Evolutionary conservation across 2,113 vertebrate species (phyloP), one percentile per base, ranked within the genome.

Genomic region (Pterocles gutturalis): DNA sequence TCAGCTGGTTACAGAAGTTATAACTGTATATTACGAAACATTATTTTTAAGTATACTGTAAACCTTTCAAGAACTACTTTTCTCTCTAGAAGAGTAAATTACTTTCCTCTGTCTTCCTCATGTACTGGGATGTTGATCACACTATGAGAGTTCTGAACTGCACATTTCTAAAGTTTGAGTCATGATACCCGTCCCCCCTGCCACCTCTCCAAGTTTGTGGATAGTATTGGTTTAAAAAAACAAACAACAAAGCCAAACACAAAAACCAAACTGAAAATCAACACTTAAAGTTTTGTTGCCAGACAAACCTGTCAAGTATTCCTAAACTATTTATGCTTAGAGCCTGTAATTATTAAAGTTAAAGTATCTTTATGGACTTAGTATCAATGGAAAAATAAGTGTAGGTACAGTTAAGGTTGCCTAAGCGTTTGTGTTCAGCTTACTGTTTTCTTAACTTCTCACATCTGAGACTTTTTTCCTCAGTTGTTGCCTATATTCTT

Each of bases 301-400:
- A 82, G 88, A 16, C 3, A 78, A n/a, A 71, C 65, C 69, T 89
- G 45, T 90, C 33, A n/a, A 77, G n/a, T 87, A 64, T 92, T 97
- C 43, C 73, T 83, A 53, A 91, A 33, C 26, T 38, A 51, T 51
- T 86, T 83, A 43, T 87, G 33, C 11, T 94, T 92, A 60, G 73
- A 93, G 20, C 57, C 60, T 91, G 45, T 77, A 80, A 90, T 85
- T 96, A 82, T 87, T 93, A 36, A 91, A 72, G 46, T 87, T 93
- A 36, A 91, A 72, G 46, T 38, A 79, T 38, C 77, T 94, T 80
- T 69, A 82, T 95, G 38, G 71, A 55, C 51, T 96, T 87, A 79
- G 7, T 57, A 49, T 17, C 64, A 4, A 5, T 75, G 19, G 49
- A 62, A 76, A 75, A 80, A 46, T n/a, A 66, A 16, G 2, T 5